A percentile compares a stretch with the other conserved stretches of the same genome.
phyloP scores from a whole-genome alignment of 2,797 vertebrate genomes.

The Rhadinocentrus ornatus region DNA sequence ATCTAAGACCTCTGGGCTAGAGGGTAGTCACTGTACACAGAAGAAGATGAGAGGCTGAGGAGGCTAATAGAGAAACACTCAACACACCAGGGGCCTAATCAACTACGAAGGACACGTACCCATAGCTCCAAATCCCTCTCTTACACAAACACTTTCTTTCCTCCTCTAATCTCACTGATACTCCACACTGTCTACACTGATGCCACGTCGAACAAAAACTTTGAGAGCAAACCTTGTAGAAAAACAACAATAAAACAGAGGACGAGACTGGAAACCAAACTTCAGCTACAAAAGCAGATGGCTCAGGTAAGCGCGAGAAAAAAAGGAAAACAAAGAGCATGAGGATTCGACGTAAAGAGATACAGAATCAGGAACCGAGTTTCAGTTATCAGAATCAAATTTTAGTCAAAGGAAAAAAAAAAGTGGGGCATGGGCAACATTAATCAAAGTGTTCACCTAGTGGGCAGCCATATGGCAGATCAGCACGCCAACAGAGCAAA shows the following conservation, averaged over 20 bases:
- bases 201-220: slow-evolving; percentile 36
- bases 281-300: slow-evolving; percentile 46
- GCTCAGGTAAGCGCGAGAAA: slow-evolving; percentile 31
- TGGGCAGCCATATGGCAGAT: slow-evolving; percentile 99
- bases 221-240: slow-evolving; percentile 51
- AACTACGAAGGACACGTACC: slow-evolving; percentile 67
- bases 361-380: slow-evolving; percentile 59
- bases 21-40: slow-evolving; percentile 64
- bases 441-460: slow-evolving; percentile 99
- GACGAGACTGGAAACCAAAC: slow-evolving; percentile 22
- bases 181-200: slow-evolving; percentile 32
- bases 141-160: slow-evolving; percentile 56
- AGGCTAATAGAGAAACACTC: slow-evolving; percentile 73
- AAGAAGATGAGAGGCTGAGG: slow-evolving; percentile 65
- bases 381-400: slow-evolving; percentile 95
- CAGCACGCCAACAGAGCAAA: slow-evolving; percentile 99
- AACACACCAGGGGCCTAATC: slow-evolving; percentile 80
- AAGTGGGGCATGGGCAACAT: slow-evolving; percentile 92
- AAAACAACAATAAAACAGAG: slow-evolving; percentile 33
- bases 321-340: slow-evolving; percentile 20
- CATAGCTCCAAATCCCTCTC: slow-evolving; percentile 59
- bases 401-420: slow-evolving; percentile 82
- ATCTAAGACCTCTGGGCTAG: slow-evolving; percentile 64
- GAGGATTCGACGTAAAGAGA: slow-evolving; percentile 41
- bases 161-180: slow-evolving; percentile 63